Conservation (phyloP, 2,888 invertebrate species). For the Drosophila bunnanda region DNA sequence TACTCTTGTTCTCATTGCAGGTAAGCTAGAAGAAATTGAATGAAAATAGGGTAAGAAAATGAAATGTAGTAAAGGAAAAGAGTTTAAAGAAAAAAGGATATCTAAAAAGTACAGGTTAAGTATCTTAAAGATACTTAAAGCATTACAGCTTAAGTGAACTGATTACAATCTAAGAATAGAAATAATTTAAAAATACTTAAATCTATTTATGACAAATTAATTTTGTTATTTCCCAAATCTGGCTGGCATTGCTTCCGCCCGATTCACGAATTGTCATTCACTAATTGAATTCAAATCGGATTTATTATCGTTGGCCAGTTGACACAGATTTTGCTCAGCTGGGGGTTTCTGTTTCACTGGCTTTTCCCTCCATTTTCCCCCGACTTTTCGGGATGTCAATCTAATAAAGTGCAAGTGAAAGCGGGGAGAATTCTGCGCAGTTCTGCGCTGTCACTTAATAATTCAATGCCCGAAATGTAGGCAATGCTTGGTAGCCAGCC, state of each 20-base stretch:
- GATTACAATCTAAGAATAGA: background rate
- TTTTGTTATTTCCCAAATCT: background rate
- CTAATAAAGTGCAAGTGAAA: conserved; percentile 57
- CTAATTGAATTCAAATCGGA: conserved; percentile 64
- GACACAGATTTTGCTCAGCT: conserved; percentile 33
- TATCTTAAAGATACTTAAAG: too few relatives aligned
- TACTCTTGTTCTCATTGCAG: conserved; percentile 47
- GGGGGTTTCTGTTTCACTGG: conserved; percentile 18
- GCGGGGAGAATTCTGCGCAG: conserved; percentile 17
- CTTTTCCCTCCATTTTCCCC: conserved; percentile 14
- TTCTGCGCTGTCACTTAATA: conserved; percentile 66
- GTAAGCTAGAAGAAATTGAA: conserved; percentile 39
- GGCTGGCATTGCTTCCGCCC: background rate
- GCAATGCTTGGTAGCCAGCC: conserved; percentile 17
- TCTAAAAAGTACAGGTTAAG: too few relatives aligned
- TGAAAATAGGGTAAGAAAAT: background rate
- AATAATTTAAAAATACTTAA: conserved; percentile 1
- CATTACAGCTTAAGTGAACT: background rate
- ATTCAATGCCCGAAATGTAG: conserved; percentile 56
- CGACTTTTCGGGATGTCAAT: conserved; percentile 49
- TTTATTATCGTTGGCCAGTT: conserved; percentile 54
- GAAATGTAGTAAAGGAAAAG: background rate
- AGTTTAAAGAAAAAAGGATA: background rate
- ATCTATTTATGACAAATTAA: conserved; percentile 4
- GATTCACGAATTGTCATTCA: conserved; percentile 17